Evolutionary conservation across 2,888 invertebrate species (phyloP), one percentile per base, ranked within the genome.

Genomic region (Drosophila gaucha): DNA sequence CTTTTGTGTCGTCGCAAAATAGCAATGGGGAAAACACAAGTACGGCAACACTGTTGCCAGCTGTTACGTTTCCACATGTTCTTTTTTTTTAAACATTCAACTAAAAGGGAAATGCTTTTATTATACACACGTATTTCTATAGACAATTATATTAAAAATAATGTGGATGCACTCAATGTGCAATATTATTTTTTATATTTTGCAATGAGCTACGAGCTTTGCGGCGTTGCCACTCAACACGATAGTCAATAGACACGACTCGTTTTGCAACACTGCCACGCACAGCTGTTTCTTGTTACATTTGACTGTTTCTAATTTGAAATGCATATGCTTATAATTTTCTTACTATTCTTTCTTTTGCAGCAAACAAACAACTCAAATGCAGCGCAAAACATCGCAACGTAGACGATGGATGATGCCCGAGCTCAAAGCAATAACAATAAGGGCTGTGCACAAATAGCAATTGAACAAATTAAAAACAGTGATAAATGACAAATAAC

Each of bases 401-500:
- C 64, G 63, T 49, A 56, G 49, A 78, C 67, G 69, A 80, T 80
- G 86, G 80, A 80, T 59, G 70, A 68, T 78, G 68, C 35, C 46
- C 49, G 49, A 57, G 66, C 49, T 64, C 65, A 67, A 52, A 26
- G 46, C 64, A 68, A 65, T 50, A 36, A 65, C 54, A 52, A 63
- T 30, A 57, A 51, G 62, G 20, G 33, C 46, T 41, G 59, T 52
- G 51, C 55, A 75, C 80, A 82, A 80, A 86, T 84, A 84, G 49
- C 67, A 67, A 55, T 50, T 38, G 55, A 54, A 5, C 36, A 28
- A 35, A 39, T 35, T 1, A 36, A 58, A 43, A 59, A 46, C 80
- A 77, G 71, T 73, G 77, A 85, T 59, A 43, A 58, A 43, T 18
- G 47, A 73, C 38, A 50, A 30, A 43, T 30, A 47, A 96, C 36